A percentile compares a stretch with the other conserved stretches of the same genome.
Evolutionary conservation across 2,113 vertebrate genomes (phyloP).

Genomic region (Carollia perspicillata): DNA sequence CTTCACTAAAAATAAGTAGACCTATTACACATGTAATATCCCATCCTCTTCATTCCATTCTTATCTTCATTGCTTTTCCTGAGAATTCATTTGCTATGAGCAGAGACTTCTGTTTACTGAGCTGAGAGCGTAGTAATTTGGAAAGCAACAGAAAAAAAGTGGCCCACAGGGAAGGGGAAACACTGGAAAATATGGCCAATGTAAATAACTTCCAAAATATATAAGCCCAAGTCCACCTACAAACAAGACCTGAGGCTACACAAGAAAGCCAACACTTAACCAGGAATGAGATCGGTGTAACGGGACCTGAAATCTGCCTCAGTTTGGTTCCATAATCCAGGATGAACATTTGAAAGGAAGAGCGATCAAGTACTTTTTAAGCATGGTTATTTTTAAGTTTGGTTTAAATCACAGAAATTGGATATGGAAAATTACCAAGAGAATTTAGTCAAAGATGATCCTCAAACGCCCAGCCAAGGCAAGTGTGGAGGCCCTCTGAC

Average conservation of each 20-base stretch:
- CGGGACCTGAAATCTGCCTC: background rate
- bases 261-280: background rate
- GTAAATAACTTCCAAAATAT: background rate
- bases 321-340: background rate
- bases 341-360: background rate
- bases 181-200: background rate
- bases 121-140: background rate
- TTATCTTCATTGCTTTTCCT: background rate
- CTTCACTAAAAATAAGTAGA: background rate
- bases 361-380: background rate
- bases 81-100: background rate
- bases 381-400: background rate
- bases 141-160: background rate
- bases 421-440: background rate
- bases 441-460: background rate
- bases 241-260: background rate
- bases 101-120: background rate
- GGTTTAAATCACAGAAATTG: constrained; percentile 18
- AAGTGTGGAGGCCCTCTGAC: background rate
- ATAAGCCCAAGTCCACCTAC: background rate
- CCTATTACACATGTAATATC: background rate
- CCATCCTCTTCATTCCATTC: background rate
- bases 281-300: background rate
- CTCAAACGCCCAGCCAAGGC: background rate
- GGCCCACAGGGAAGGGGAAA: background rate